phyloP scores from a whole-genome alignment of 1,140 invertebrate species.

The Saxidomus purpurata region DNA sequence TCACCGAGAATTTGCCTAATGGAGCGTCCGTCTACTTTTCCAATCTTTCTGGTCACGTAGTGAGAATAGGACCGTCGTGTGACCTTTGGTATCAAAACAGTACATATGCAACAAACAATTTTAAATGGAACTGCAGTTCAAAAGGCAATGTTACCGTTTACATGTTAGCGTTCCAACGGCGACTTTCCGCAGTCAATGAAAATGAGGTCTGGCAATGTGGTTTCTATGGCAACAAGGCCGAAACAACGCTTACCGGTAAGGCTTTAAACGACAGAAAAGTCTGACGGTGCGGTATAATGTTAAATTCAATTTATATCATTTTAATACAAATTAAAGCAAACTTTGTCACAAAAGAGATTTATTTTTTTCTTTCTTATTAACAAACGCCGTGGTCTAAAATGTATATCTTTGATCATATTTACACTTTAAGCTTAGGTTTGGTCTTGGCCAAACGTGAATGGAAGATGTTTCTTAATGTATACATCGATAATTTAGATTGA shows the following conservation, averaged over 20 bases:
- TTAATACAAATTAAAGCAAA: too few species aligned
- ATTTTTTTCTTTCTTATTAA: too few species aligned
- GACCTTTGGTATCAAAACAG: background rate
- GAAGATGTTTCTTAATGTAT: too few species aligned
- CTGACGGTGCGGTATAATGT: too few species aligned
- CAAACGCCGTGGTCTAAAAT: too few species aligned
- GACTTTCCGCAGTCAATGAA: background rate
- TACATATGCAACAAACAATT: background rate
- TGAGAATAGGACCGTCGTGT: background rate
- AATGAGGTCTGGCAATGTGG: background rate
- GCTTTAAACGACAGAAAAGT: background rate
- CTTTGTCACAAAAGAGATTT: too few species aligned
- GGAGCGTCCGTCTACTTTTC: slow-evolving; percentile 11
- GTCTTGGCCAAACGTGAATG: too few species aligned
- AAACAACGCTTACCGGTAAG: background rate
- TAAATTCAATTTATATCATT: too few species aligned
- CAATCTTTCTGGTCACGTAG: background rate
- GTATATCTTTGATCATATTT: too few species aligned
- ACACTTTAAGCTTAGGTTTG: too few species aligned
- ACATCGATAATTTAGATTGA: too few species aligned
- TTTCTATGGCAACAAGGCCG: slow-evolving; percentile 22
- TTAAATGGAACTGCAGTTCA: background rate
- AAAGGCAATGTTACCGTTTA: background rate
- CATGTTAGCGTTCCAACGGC: background rate
- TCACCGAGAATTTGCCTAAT: background rate